Conservation (phyloP, 2,797 vertebrate species). For the Eleutherodactylus coqui region DNA sequence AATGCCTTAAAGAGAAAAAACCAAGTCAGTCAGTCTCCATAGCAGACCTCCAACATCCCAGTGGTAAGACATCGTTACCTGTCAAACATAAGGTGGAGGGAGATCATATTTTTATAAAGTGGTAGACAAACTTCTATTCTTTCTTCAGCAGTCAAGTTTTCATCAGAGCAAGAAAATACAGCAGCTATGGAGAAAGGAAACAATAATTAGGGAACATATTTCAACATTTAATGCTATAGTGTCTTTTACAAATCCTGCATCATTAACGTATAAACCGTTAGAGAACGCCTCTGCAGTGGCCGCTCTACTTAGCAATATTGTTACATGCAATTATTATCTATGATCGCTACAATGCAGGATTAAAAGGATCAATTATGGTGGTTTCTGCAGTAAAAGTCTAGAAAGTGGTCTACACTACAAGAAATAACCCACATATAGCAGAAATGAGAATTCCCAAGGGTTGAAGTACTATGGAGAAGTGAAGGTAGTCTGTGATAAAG, state of each 20-base stretch:
- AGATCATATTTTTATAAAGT: constrained; percentile 87
- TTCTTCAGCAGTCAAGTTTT: constrained; percentile 73
- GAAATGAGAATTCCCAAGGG: not conserved
- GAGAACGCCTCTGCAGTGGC: no score
- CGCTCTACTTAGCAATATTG: no score
- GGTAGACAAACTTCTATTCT: constrained; percentile 82
- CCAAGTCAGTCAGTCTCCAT: not conserved
- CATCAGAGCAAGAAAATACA: constrained; percentile 78
- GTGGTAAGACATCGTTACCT: constrained; percentile 74
- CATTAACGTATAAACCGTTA: no score
- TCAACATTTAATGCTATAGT: not conserved
- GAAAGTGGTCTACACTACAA: no score
- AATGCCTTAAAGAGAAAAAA: constrained; percentile 75
- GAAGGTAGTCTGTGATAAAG: no score
- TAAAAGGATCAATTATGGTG: no score
- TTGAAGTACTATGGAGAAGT: not conserved
- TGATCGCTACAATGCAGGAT: not conserved
- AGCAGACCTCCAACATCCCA: not conserved
- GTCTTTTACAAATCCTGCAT: no score
- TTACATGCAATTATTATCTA: not conserved
- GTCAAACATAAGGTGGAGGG: constrained; percentile 80
- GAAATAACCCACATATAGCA: not conserved
- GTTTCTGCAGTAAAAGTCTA: no score
- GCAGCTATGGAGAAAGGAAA: constrained; percentile 28
- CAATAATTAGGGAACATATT: not conserved